phyloP scores from a whole-genome alignment of 2,113 vertebrate genomes.

The Anoura caudifer region DNA sequence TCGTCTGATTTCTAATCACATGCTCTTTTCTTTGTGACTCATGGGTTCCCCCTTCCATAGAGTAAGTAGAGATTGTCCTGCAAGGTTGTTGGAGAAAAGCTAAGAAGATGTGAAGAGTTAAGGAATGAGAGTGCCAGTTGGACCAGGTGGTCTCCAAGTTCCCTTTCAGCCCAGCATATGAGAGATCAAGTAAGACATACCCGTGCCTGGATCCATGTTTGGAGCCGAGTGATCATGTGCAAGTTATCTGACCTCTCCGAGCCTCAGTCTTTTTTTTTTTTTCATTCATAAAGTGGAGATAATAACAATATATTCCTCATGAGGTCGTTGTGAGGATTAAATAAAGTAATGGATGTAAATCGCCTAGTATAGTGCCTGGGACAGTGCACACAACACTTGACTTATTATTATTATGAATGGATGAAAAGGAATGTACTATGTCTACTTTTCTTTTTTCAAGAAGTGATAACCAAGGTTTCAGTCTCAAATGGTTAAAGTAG shows the following conservation, averaged over 20 bases:
- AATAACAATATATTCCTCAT: background rate
- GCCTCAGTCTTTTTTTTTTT: background rate
- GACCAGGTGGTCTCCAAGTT: background rate
- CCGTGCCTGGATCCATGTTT: background rate
- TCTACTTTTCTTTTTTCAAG: background rate
- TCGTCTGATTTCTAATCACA: background rate
- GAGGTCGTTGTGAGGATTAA: background rate
- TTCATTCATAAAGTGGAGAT: background rate
- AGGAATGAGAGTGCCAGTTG: background rate
- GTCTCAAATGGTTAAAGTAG: background rate
- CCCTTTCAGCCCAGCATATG: background rate
- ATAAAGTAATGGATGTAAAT: background rate
- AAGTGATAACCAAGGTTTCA: background rate
- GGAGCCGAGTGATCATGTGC: background rate
- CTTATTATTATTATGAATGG: background rate
- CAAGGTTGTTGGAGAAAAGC: background rate
- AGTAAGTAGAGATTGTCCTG: background rate
- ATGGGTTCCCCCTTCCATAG: background rate
- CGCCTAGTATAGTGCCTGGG: accelerated
- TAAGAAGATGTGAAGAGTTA: background rate
- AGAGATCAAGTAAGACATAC: background rate
- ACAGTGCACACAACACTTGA: background rate
- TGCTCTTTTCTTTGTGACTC: background rate
- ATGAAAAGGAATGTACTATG: background rate
- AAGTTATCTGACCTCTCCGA: background rate